Conservation (phyloP, 2,888 invertebrate genomes). For the Dascillus cervinus region DNA sequence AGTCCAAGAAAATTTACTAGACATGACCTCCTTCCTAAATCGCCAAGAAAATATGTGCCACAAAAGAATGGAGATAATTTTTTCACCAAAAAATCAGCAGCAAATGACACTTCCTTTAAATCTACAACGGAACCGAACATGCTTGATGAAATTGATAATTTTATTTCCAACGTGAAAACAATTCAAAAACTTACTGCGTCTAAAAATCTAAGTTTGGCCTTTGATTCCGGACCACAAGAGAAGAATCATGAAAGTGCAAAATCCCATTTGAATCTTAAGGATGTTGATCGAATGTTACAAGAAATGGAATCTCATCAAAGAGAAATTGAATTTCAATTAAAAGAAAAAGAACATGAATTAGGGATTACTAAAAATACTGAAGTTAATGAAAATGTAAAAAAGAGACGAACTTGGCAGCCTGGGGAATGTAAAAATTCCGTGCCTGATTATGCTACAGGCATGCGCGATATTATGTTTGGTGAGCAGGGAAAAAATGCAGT, state of each 20-base stretch:
- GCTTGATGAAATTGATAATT: constrained; percentile 34
- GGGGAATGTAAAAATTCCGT: constrained; percentile 37
- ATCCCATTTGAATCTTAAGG: constrained; percentile 25
- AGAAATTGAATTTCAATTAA: constrained; percentile 29
- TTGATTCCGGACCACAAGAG: constrained; percentile 10
- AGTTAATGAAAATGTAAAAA: constrained; percentile 4
- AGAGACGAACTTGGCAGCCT: constrained; percentile 24
- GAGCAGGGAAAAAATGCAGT: constrained; percentile 1
- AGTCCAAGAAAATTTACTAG: constrained; percentile 13
- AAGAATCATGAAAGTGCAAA: constrained; percentile 6
- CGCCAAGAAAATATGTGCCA: neutral
- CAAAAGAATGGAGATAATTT: too few relatives aligned
- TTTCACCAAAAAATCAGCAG: neutral
- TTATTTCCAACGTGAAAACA: constrained; percentile 35
- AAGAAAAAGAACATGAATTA: constrained; percentile 6
- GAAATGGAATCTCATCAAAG: constrained; percentile 41
- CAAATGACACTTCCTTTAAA: neutral
- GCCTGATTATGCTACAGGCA: constrained; percentile 33
- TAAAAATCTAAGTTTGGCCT: constrained; percentile 28
- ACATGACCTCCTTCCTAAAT: too few relatives aligned
- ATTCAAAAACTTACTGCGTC: constrained; percentile 28
- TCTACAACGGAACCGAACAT: constrained; percentile 9
- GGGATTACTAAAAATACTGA: neutral
- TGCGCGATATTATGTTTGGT: constrained; percentile 9
- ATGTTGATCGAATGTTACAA: constrained; percentile 40